phyloP scores from a whole-genome alignment of 1,140 invertebrate genomes.

The Drosophila dunni region DNA sequence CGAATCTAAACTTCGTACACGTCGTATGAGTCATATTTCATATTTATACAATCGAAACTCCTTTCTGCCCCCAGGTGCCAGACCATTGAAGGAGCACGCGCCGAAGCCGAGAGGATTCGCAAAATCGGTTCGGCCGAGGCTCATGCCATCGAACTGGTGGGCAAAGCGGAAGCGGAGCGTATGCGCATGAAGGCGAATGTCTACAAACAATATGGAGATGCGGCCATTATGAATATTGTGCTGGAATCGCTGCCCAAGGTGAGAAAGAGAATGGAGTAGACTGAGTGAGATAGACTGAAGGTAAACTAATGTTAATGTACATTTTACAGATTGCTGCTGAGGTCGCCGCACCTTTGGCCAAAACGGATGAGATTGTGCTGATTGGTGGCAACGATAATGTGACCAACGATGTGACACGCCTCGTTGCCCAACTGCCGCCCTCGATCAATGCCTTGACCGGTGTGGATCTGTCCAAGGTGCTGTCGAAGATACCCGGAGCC shows the following conservation, averaged over 20 bases:
- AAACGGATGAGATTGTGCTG: slow-evolving; percentile 98
- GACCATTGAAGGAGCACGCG: slow-evolving; percentile 95
- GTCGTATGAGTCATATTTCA: not conserved
- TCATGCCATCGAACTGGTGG: slow-evolving; percentile 91
- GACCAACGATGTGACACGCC: slow-evolving; percentile 92
- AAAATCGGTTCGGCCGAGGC: slow-evolving; percentile 96
- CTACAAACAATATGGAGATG: slow-evolving; percentile 98
- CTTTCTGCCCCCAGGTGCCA: slow-evolving; percentile 86
- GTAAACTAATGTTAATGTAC: not conserved
- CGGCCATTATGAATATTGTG: slow-evolving; percentile 96
- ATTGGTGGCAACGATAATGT: slow-evolving; percentile 91
- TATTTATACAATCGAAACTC: not conserved
- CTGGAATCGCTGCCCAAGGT: slow-evolving; percentile 97
- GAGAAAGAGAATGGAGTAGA: slow-evolving; percentile 27
- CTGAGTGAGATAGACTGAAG: not conserved
- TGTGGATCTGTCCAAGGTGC: slow-evolving; percentile 93
- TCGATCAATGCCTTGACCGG: slow-evolving; percentile 97
- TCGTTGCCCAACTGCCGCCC: slow-evolving; percentile 95
- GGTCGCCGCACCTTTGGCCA: slow-evolving; percentile 95
- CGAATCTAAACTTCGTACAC: not conserved
- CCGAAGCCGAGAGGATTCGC: slow-evolving; percentile 96
- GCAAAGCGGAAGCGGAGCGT: slow-evolving; percentile 96
- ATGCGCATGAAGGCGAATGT: slow-evolving; percentile 97
- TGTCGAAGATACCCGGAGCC: slow-evolving; percentile 88
- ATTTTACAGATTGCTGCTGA: slow-evolving; percentile 95